A percentile compares a stretch with the other conserved stretches of the same genome.
phyloP scores from a whole-genome alignment of 2,888 invertebrate genomes.

The Orthosia incerta region DNA sequence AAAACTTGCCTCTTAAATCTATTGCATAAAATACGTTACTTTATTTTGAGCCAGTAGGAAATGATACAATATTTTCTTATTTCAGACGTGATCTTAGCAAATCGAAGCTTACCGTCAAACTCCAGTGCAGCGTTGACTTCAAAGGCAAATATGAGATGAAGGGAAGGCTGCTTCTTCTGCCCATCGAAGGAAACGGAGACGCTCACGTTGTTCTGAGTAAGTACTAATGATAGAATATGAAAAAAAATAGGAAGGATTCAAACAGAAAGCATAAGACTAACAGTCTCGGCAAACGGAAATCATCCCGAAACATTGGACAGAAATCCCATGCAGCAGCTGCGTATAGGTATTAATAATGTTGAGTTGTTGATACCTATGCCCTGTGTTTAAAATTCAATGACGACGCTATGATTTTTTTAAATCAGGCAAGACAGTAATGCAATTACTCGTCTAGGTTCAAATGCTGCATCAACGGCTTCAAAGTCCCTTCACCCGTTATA shows the following conservation, averaged over 20 bases:
- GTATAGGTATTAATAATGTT: no score
- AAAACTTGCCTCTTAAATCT: neutral
- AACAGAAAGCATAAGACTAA: neutral
- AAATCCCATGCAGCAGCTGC: neutral
- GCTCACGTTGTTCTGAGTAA: slow-evolving; percentile 73
- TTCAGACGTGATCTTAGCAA: slow-evolving; percentile 65
- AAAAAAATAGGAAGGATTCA: neutral
- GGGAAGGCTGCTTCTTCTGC: slow-evolving; percentile 72
- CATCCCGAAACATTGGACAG: neutral
- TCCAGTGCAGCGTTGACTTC: slow-evolving; percentile 70
- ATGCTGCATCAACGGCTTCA: neutral
- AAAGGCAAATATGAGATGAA: slow-evolving; percentile 75
- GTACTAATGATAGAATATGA: slow-evolving; percentile 42
- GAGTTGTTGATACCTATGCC: no score
- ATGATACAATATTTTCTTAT: slow-evolving; percentile 21
- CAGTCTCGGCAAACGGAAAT: neutral
- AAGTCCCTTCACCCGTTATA: neutral
- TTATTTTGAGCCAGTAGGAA: neutral
- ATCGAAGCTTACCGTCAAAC: slow-evolving; percentile 65
- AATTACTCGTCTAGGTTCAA: neutral
- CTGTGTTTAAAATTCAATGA: no score
- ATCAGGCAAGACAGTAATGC: no score
- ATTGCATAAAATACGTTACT: neutral
- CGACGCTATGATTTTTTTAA: no score
- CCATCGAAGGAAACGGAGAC: slow-evolving; percentile 75